Evolutionary conservation across 2,888 invertebrate genomes (phyloP), one percentile per base, ranked within the genome.

Genomic region (Callyntrura sp.): DNA sequence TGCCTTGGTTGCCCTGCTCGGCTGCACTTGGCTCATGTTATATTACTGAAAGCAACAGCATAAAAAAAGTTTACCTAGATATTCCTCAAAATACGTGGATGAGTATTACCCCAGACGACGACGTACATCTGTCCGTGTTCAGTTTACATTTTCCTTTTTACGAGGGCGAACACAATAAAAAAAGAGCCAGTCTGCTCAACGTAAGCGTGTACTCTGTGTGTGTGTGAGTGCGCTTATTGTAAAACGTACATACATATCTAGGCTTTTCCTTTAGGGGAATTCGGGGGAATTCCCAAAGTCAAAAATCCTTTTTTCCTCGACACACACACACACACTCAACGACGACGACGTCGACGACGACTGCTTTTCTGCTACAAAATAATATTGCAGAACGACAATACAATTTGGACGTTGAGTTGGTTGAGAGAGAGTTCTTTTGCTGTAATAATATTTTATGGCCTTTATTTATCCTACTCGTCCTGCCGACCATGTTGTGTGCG

Each of bases 271-370:
- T 73, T 88, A 88, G 88, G 88, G 76, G 17, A 87, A 20, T 86
- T 83, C 83, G 88, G 88, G 88, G 88, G 88, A 88, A 88, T 83
- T 88, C 88, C 88, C 88, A 88, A 88, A 88, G 88, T 88, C 88
- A 88, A 88, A 88, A 88, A 88, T 88, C 88, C 88, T 88, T 88
- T 82, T 88, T 73, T 48, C 28, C 65, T 55, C 70, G 73, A 70
- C 35, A 35, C 35, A 35, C 35, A 35, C 35, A 35, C 35, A 4
- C 35, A 4, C 35, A 4, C 35, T 35, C 35, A 4, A n/a, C 78
- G 51, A 82, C 60, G 57, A 23, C 60, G 25, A 6, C 60, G n/a
- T 65, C 23, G 43, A 48, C 43, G 60, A 81, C 43, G 43, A 60
- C 20, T 17, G 20, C 48, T 14, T 17, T n/a, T 35, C 35, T 35